These are phyloP conservation scores for Poecilia latipinna DNA, from an alignment of 2,113 vertebrate genomes.

Conservation along the genomic window DNA sequence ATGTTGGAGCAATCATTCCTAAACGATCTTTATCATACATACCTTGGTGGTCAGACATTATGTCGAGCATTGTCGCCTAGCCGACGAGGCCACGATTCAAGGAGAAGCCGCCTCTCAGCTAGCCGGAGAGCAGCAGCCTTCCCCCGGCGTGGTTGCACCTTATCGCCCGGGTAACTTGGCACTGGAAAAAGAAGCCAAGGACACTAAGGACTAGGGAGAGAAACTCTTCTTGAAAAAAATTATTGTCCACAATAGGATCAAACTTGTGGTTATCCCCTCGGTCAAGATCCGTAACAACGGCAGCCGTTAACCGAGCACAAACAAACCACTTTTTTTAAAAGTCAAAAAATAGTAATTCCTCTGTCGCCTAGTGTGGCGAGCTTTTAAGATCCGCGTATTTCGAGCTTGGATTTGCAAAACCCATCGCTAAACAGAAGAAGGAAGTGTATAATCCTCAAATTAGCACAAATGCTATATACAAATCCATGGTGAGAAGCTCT, in stretches of 20 bases:
- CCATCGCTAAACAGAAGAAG: background rate
- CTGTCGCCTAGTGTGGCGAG: constrained; percentile 36
- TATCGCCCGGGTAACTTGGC: constrained; percentile 50
- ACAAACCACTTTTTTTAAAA: constrained; percentile 34
- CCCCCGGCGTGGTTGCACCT: constrained; percentile 73
- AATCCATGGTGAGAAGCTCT: constrained; percentile 47
- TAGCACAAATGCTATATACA: background rate
- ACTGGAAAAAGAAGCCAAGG: constrained; percentile 18
- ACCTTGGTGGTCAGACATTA: constrained; percentile 88
- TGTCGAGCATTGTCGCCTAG: constrained; percentile 85
- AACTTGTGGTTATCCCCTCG: constrained; percentile 6
- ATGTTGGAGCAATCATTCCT: background rate
- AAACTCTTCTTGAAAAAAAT: background rate
- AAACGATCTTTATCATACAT: constrained; percentile 6
- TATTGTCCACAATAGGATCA: background rate
- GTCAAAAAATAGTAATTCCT: constrained; percentile 66
- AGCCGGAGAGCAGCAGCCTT: constrained; percentile 68
- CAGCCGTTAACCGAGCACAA: background rate
- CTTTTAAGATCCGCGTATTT: constrained; percentile 35
- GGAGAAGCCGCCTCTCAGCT: constrained; percentile 68
- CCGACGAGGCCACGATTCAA: constrained; percentile 68
- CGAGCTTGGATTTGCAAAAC: constrained; percentile 54
- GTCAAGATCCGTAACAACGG: constrained; percentile 4
- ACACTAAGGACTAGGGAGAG: background rate
- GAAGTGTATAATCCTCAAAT: background rate